Evolutionary conservation across 2,888 invertebrate species (phyloP), one percentile per base, ranked within the genome.

Genomic region (Lasioglossum leucozonium): DNA sequence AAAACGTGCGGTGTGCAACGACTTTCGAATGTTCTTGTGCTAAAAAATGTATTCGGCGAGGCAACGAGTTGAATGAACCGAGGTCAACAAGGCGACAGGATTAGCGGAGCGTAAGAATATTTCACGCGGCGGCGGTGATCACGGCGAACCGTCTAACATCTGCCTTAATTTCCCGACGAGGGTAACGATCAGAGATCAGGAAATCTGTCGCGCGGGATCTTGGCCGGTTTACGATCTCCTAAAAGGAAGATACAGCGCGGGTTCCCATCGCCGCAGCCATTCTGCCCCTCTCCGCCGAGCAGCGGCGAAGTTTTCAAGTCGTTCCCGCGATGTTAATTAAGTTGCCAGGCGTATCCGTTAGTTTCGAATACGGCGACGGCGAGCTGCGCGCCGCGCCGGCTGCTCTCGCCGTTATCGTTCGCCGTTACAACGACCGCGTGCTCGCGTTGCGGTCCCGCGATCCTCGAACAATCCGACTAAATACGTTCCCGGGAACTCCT

Each of bases 251-350:
- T 76, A 81, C 65, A 55, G 42, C 44, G 22, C 2, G 13, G 13
- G 16, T 42, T 55, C 42, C 65, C 26, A 22, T 72, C 34, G 40
- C 40, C 65, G 26, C 44, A 62, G 55, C 67, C 75, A 51, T 76
- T 78, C 58, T 55, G 58, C n/a, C n/a, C 30, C 3, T 26, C 75
- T 44, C 58, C 72, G 34, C 8, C 34, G 34, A 34, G 65, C 65
- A 67, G 6, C 62, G 62, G 30, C 62, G 30, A 73, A 85, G 85
- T 88, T 85, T 81, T 82, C 83, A 67, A 78, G 82, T 82, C 84
- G 80, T 77, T 82, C 18, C 69, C 73, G 71, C 51, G 67, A 74
- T 78, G 82, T 87, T 85, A 88, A 88, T 88, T 87, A 88, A 87
- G 82, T 85, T 69, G 77, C 81, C 79, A 62, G 86, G 76, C 80